Evolutionary conservation across 2,797 vertebrate genomes (phyloP), one percentile per base, ranked within the genome.

Genomic region (Lindbergichthys nudifrons): DNA sequence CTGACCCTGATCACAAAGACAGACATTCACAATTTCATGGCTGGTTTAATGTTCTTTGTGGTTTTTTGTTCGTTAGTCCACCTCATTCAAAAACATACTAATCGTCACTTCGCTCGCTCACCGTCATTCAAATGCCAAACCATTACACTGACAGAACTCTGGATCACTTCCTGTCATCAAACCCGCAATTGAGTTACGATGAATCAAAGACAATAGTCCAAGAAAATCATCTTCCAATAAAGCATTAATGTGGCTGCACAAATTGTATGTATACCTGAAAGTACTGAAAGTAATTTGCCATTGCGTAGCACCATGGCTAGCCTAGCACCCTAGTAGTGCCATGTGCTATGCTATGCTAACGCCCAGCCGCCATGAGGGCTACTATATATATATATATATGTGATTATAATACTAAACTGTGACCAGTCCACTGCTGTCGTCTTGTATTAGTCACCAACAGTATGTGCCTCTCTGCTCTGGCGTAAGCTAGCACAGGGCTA

Each of bases 111-210:
- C 78, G 84, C 87, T 87, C 75, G 42, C 87, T 92, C 89, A 89
- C 88, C 92, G 81, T 90, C 84, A 77, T 87, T 92, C 90, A 90
- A 91, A 91, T 75, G 70, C 85, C 87, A 88, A 92, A 89, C 90
- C 92, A 95, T 95, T 92, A 92, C 89, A 91, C 91, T 92, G 93
- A 94, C 92, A 94, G 89, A 93, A 92, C 93, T 91, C 93, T 92
- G 77, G 73, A 88, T 84, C 84, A 87, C 86, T 85, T 80, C 73
- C 78, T 70, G 80, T 73, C 85, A 89, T 88, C 76, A 84, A 70
- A 76, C 54, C 81, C 74, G 83, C 71, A 47, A 73, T 60, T 67
- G 56, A 85, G 75, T 73, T 23, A 26, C 4, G 21, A 21, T 21
- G 79, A 71, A 75, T 77, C 60, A 69, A 81, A 71, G 52, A 74